These are phyloP conservation scores for Drosophila subsilvestris DNA, from an alignment of 2,888 invertebrate species.

Conservation along the genomic window DNA sequence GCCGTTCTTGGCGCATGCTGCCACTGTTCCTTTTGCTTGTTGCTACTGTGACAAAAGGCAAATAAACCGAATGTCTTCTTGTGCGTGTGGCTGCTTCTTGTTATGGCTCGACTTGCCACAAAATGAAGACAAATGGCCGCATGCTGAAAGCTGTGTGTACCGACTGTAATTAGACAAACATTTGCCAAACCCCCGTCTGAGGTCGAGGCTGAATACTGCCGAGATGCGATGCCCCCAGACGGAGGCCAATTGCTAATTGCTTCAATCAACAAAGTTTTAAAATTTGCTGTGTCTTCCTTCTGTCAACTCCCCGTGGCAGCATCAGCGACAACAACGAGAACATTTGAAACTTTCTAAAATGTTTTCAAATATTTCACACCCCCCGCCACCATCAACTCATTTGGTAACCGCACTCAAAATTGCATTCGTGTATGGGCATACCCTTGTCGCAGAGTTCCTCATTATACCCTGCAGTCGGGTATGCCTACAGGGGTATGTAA, in stretches of 20 bases:
- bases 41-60: slow-evolving; percentile 68
- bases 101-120: slow-evolving; percentile 37
- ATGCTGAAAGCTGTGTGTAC: slow-evolving; percentile 77
- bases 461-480: not conserved
- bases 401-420: not conserved
- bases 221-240: slow-evolving; percentile 48
- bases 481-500: no score
- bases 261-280: slow-evolving; percentile 79
- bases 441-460: not conserved
- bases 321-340: not conserved
- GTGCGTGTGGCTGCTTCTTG: slow-evolving; percentile 25
- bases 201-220: slow-evolving; percentile 55
- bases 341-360: slow-evolving; percentile 1
- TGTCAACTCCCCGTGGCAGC: not conserved
- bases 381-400: not conserved
- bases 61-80: slow-evolving; percentile 61
- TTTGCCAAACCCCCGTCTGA: slow-evolving; percentile 52
- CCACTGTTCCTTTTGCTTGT: slow-evolving; percentile 26
- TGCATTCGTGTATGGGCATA: not conserved
- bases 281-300: slow-evolving; percentile 21
- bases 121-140: slow-evolving; percentile 81
- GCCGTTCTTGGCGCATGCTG: slow-evolving; percentile 50
- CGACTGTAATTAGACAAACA: slow-evolving; percentile 80
- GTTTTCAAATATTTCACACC: not conserved
- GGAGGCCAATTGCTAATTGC: slow-evolving; percentile 77